Evolutionary conservation across 2,113 vertebrate species (phyloP), one percentile per base, ranked within the genome.

Genomic region (Rallus limicola): DNA sequence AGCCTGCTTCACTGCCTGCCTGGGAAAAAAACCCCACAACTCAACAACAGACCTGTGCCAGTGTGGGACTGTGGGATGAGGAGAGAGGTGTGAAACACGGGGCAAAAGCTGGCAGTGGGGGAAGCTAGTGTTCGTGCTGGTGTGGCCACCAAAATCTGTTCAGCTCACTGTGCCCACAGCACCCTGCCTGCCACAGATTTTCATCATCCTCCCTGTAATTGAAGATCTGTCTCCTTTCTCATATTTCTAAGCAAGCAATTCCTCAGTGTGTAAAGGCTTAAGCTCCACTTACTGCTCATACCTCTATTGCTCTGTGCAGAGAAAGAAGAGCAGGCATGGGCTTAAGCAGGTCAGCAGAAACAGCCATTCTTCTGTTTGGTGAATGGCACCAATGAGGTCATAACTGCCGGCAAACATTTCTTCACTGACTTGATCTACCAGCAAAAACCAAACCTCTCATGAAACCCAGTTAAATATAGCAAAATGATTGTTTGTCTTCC

Each of bases 201-300:
- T 84, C 44, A 75, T 88, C 44, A 50, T 50, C 38, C 15, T 75
- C 40, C 59, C 52, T 84, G 10, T 86, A 94, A 76, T 14, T 88
- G 63, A 93, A 92, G 46, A 85, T 94, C 91, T 95, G 26, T 21
- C 78, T 93, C 69, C 59, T 90, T 95, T 59, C 82, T 89, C 92
- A 67, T 81, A 68, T 89, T 92, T 91, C 87, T 97, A 67, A 64
- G 36, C 44, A 81, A 86, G n/a, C 38, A 72, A n/a, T 65, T 86
- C n/a, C 53, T 92, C 36, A 72, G 26, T 29, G 29, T 28, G 23
- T 44, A 83, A 63, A 48, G 55, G 59, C 58, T 92, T 82, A 81
- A 93, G 31, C 67, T 85, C 18, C 38, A 16, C 56, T 92, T 81
- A 92, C 29, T 75, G 79, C 29, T 36, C 68, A 82, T 18, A n/a